phyloP scores from a whole-genome alignment of 2,797 vertebrate species.

The Anableps anableps region DNA sequence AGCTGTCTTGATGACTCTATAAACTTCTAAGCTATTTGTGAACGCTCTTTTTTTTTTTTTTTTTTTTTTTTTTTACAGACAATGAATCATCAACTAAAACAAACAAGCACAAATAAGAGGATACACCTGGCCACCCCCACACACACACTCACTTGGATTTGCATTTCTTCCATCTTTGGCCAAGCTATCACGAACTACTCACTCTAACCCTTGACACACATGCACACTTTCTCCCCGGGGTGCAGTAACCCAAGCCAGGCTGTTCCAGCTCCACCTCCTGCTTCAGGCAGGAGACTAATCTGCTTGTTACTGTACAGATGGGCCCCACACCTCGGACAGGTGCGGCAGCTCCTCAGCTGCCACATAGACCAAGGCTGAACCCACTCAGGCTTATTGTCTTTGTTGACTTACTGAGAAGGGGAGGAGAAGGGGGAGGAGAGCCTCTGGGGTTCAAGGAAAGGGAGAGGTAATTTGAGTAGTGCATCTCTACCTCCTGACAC shows the following conservation, averaged over 20 bases:
- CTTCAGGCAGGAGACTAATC: conserved; percentile 64
- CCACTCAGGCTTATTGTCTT: conserved; percentile 50
- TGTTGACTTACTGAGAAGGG: conserved; percentile 40
- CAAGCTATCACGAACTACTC: conserved; percentile 45
- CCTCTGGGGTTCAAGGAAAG: conserved; percentile 38
- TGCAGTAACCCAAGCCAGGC: conserved; percentile 59
- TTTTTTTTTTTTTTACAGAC: too few species aligned
- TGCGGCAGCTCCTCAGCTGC: conserved; percentile 45
- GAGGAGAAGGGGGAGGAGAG: conserved; percentile 46
- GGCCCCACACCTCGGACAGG: conserved; percentile 69
- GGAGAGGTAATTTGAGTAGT: conserved; percentile 64
- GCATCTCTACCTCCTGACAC: conserved; percentile 51
- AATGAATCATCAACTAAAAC: conserved; percentile 58
- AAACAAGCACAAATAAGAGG: conserved; percentile 56
- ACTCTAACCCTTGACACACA: conserved; percentile 37
- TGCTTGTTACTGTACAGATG: conserved; percentile 70
- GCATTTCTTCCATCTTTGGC: conserved; percentile 52
- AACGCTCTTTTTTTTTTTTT: conserved; percentile 30
- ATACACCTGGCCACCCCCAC: conserved; percentile 52
- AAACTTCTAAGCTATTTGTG: conserved; percentile 52
- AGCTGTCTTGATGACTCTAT: conserved; percentile 66
- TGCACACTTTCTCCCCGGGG: conserved; percentile 43
- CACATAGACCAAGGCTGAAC: conserved; percentile 37
- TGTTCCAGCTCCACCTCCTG: conserved; percentile 56
- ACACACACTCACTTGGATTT: conserved; percentile 11